phyloP scores from a whole-genome alignment of 2,888 invertebrate species.

The Enchytraeus crypticus region DNA sequence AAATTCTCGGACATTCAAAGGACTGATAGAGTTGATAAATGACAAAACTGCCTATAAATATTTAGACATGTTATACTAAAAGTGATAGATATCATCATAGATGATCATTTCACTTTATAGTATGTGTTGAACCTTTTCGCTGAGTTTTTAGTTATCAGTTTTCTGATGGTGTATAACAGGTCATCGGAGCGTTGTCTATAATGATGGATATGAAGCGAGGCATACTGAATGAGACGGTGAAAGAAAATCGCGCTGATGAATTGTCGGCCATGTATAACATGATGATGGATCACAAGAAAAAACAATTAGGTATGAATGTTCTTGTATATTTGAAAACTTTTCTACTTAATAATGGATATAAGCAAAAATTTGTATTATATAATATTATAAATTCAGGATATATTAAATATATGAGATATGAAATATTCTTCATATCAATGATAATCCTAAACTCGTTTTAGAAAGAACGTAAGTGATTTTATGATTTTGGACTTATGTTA shows the following conservation, averaged over 20 bases:
- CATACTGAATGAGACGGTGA: constrained; percentile 33
- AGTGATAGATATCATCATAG: no score
- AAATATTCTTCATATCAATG: no score
- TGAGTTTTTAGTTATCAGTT: neutral
- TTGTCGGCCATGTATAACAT: constrained; percentile 49
- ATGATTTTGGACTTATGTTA: no score
- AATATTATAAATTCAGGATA: neutral
- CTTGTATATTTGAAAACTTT: no score
- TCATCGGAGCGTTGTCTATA: constrained; percentile 13
- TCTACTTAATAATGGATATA: neutral
- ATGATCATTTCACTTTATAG: no score
- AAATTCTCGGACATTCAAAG: no score
- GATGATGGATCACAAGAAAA: constrained; percentile 41
- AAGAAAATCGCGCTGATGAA: constrained; percentile 45
- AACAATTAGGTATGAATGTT: constrained; percentile 40
- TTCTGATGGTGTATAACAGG: neutral
- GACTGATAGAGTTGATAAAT: no score
- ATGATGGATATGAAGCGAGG: constrained; percentile 22
- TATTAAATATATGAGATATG: neutral
- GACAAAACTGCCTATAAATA: no score
- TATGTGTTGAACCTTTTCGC: no score
- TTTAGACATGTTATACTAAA: no score
- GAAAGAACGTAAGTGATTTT: no score
- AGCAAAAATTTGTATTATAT: neutral
- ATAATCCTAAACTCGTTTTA: no score